phyloP scores from a whole-genome alignment of 2,888 invertebrate genomes.

The Neria commutata region DNA sequence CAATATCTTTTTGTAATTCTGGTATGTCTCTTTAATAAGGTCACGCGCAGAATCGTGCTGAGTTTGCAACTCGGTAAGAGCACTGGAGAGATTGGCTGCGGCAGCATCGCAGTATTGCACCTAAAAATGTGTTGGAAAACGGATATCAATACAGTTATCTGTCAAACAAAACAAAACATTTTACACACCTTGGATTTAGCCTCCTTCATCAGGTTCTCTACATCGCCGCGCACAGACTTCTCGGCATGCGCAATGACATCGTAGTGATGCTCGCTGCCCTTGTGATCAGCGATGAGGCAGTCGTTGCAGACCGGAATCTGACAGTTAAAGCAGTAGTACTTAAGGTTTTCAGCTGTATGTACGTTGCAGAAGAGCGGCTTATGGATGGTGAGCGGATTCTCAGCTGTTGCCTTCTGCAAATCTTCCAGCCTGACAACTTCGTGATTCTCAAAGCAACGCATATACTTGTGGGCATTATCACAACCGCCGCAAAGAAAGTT shows the following conservation, averaged over 20 bases:
- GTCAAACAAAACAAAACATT: neutral
- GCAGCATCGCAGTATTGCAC: conserved; percentile 78
- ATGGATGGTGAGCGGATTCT: conserved; percentile 79
- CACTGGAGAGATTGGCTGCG: conserved; percentile 76
- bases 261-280: conserved; percentile 81
- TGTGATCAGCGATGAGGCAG: conserved; percentile 83
- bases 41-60: conserved; percentile 86
- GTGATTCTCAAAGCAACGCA: conserved; percentile 97
- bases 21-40: conserved; percentile 80
- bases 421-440: conserved; percentile 89
- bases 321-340: conserved; percentile 88
- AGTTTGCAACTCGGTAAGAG: conserved; percentile 83
- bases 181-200: conserved; percentile 70
- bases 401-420: conserved; percentile 71
- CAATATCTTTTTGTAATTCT: conserved; percentile 79
- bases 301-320: conserved; percentile 86
- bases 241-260: conserved; percentile 84
- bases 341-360: conserved; percentile 83
- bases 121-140: conserved; percentile 20
- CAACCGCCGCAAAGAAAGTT: conserved; percentile 93
- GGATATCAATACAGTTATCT: neutral
- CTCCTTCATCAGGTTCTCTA: conserved; percentile 76
- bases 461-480: conserved; percentile 93
- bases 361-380: conserved; percentile 85
- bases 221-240: conserved; percentile 76